Base-by-base conservation (phyloP, 2,888 invertebrate genomes). In the Ophion ellenae region DNA sequence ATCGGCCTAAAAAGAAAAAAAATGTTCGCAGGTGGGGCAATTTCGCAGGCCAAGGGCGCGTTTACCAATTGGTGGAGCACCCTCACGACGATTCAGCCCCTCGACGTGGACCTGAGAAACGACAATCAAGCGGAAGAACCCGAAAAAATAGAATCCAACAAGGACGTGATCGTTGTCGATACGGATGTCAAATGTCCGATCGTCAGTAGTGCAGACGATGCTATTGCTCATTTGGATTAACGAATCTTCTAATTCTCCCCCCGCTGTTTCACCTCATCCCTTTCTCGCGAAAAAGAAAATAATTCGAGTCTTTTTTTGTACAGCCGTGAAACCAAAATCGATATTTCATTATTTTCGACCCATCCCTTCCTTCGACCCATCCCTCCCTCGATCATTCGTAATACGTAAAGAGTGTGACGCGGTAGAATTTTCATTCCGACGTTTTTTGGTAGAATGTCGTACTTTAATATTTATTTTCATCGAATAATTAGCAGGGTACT, bases 11-110 rank as follows among this genome's bases (percentile, higher is more conserved):
- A 32, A 14, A 73, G 11, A 36, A n/a, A 20, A 53, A n/a, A 5
- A 69, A 64, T 61, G 70, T 32, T 20, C 20, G 94, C 94, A 95
- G 97, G 98, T 89, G 98, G 98, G 53, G 98, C 98, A 66, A 94
- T 98, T 85, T 97, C 97, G n/a, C 97, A 97, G 94, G 98, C 98
- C 69, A 97, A 96, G 92, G 98, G 98, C 20, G 98, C 97, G 0
- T 96, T 98, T 76, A 96, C 97, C 0, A 97, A 96, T 91, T 98
- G 98, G 98, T 98, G 97, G 97, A 97, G 96, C 90, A 96, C 96
- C 40, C 94, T 97, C 71, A 96, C 96, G 24, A 95, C 96, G 24
- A 95, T 95, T 28, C 95, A 95, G 86, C 92, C 94, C 2, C 84
- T 89, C 40, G 92, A 92, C 24, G 87, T 78, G 7, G 89, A 88